phyloP scores from a whole-genome alignment of 1,140 invertebrate genomes.

The Cylas formicarius region DNA sequence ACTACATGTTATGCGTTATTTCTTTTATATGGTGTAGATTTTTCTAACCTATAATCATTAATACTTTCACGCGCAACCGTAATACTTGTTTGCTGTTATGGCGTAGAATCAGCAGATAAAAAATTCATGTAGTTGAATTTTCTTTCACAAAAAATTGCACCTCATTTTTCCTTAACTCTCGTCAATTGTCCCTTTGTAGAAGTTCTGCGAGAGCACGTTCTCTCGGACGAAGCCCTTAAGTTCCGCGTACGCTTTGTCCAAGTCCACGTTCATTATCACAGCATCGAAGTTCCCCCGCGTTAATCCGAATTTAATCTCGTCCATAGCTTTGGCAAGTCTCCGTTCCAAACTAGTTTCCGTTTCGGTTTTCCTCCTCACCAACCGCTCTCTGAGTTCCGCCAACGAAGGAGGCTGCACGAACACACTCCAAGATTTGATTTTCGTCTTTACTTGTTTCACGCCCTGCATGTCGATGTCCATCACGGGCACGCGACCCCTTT shows the following conservation, averaged over 20 bases:
- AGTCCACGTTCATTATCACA: slow-evolving; percentile 83
- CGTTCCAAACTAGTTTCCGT: slow-evolving; percentile 75
- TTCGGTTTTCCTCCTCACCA: slow-evolving; percentile 78
- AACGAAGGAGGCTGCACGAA: slow-evolving; percentile 90
- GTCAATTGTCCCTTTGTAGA: not conserved
- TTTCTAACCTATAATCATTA: too few species aligned
- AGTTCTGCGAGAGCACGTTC: slow-evolving; percentile 19
- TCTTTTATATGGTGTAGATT: too few species aligned
- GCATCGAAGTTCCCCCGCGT: slow-evolving; percentile 79
- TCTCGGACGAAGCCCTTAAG: slow-evolving; percentile 56
- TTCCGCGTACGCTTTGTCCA: slow-evolving; percentile 80
- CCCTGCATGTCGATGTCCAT: slow-evolving; percentile 95
- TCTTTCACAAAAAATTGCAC: not conserved
- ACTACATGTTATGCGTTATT: too few species aligned
- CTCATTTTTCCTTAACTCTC: not conserved
- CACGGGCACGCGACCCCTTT: slow-evolving; percentile 76
- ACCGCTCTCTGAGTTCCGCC: slow-evolving; percentile 66
- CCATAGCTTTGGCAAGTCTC: slow-evolving; percentile 62
- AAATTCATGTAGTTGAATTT: not conserved
- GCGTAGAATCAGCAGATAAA: not conserved
- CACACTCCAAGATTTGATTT: slow-evolving; percentile 75
- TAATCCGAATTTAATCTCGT: slow-evolving; percentile 81
- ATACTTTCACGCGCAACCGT: too few species aligned
- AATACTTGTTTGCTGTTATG: too few species aligned
- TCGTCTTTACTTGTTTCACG: slow-evolving; percentile 84